Evolutionary conservation across 2,888 invertebrate species (phyloP).

Genomic region (Gasteruption jaculator): DNA sequence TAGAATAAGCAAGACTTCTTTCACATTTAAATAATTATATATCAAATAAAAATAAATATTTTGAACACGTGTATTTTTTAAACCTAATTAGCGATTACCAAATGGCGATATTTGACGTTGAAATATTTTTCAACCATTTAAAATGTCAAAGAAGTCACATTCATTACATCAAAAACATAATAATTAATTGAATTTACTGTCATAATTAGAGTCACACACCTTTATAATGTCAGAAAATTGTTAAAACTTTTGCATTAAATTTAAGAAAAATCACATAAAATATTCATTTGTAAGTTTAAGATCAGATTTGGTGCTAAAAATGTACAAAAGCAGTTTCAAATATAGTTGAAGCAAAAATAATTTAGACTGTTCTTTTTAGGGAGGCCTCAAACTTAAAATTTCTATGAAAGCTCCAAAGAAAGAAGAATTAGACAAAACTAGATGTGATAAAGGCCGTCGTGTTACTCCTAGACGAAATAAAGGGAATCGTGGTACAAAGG

Average conservation of each 20-base stretch:
- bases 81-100: background rate
- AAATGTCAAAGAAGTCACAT: constrained; percentile 1
- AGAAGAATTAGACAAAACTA: constrained; percentile 42
- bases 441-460: constrained; percentile 37
- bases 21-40: constrained; percentile 4
- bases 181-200: constrained; percentile 9
- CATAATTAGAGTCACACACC: no score
- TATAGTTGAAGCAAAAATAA: constrained; percentile 6
- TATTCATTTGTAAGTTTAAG: no score
- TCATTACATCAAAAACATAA: background rate
- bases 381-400: constrained; percentile 54
- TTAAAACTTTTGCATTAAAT: no score
- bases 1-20: no score
- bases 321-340: no score
- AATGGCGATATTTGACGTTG: no score
- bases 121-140: no score
- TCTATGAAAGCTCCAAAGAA: constrained; percentile 52
- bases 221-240: no score
- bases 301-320: no score
- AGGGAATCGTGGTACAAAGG: constrained; percentile 38
- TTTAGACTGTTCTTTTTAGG: constrained; percentile 35
- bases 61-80: background rate
- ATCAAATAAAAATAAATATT: background rate
- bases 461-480: constrained; percentile 37
- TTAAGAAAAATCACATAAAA: no score